Evolutionary conservation across 2,888 invertebrate species (phyloP).

Genomic region (Apamea crenata): DNA sequence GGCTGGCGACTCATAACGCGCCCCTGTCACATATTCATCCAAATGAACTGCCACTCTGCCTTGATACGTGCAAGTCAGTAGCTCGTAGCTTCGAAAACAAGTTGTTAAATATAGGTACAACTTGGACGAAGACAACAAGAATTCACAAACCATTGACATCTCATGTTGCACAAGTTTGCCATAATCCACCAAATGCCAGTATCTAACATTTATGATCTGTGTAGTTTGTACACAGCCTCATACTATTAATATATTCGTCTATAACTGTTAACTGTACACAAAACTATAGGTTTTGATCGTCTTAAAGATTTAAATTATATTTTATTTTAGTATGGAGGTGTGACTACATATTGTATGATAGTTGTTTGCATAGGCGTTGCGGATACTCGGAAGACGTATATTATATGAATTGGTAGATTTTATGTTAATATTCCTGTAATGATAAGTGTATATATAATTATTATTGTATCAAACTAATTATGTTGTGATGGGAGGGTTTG

Average conservation of each 20-base stretch:
- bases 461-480: slow-evolving; percentile 74
- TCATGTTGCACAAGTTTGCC: slow-evolving; percentile 51
- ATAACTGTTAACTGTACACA: slow-evolving; percentile 31
- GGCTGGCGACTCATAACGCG: not conserved
- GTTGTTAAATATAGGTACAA: slow-evolving; percentile 6
- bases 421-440: slow-evolving; percentile 83
- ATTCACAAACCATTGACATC: slow-evolving; percentile 20
- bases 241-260: slow-evolving; percentile 32
- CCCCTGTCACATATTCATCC: not conserved
- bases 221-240: slow-evolving; percentile 50
- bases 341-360: slow-evolving; percentile 54
- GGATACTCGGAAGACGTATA: slow-evolving; percentile 54
- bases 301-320: slow-evolving; percentile 51
- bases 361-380: slow-evolving; percentile 46
- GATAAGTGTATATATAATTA: slow-evolving; percentile 83
- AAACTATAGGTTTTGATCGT: slow-evolving; percentile 47
- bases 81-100: slow-evolving; percentile 7
- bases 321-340: slow-evolving; percentile 48
- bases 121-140: not conserved
- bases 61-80: not conserved
- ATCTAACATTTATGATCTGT: slow-evolving; percentile 45
- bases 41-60: slow-evolving; percentile 13
- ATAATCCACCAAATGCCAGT: slow-evolving; percentile 20
- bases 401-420: slow-evolving; percentile 69
- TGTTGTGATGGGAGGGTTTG: slow-evolving; percentile 79